Evolutionary conservation across 2,888 invertebrate genomes (phyloP), one percentile per base, ranked within the genome.

Genomic region (Hydrotaea diabolus): DNA sequence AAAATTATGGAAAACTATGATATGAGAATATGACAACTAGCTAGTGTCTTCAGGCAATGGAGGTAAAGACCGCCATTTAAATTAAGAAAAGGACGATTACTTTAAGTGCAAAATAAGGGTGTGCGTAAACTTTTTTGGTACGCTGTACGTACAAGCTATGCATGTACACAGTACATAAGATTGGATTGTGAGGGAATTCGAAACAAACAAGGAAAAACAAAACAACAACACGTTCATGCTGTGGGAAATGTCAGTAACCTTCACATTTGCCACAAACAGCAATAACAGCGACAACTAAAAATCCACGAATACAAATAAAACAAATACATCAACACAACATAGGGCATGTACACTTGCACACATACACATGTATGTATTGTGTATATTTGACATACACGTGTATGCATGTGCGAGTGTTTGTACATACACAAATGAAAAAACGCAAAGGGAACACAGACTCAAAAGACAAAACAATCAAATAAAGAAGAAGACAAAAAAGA

Each of bases 211-310:
- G 0, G 49, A 23, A 46, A 59, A n/a, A 39, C 36, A 53, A 31
- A 75, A 39, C n/a, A 15, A 77, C 9, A 55, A 80, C 15, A 72
- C 49, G 21, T 55, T 74, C 55, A 74, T 85, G 79, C 78, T 82
- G 79, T 85, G 85, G 79, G 85, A 82, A 86, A 86, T 86, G 87
- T 87, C 87, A 87, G 87, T 87, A 87, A 87, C 87, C 87, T 87
- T 87, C 87, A 87, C 86, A 86, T 87, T 86, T 86, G 49, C 39
- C 49, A 82, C 75, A 76, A 73, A 76, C 72, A 36, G 21, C 43
- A 69, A 21, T 13, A 69, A 69, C 69, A 46, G 23, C 17, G 31
- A 0, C 46, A 57, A 76, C 21, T 69, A 66, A 36, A 77, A 84
- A 83, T 78, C 75, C 74, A 57, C 78, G 59, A 80, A 81, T 73